Conservation (phyloP, 2,888 invertebrate species). For the Phyllotreta cruciferae region DNA sequence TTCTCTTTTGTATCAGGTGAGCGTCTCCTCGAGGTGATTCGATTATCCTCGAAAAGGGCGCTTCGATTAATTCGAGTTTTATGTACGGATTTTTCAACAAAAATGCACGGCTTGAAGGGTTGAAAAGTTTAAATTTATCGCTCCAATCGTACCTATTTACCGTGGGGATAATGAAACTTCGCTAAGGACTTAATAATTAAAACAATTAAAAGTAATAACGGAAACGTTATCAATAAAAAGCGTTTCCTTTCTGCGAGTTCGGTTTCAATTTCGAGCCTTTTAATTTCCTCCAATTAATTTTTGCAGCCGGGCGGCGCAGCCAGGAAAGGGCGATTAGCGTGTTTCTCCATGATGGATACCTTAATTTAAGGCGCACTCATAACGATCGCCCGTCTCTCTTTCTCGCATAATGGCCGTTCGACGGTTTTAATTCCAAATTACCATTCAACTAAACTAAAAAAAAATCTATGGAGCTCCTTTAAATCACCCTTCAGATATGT, state of each 20-base stretch:
- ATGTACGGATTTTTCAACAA: no score
- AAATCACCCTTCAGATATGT: no score
- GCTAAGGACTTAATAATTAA: background rate
- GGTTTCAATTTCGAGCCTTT: slow-evolving; percentile 29
- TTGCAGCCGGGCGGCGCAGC: slow-evolving; percentile 35
- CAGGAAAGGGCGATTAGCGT: slow-evolving; percentile 41
- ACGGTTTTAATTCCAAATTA: background rate
- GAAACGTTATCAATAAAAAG: slow-evolving; percentile 24
- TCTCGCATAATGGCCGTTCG: slow-evolving; percentile 17
- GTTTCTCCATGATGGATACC: slow-evolving; percentile 46
- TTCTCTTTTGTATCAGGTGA: slow-evolving; percentile 47
- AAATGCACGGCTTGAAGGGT: no score
- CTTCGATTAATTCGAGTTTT: no score
- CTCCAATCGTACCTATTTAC: no score
- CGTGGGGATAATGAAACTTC: no score
- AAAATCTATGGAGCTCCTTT: slow-evolving; percentile 58
- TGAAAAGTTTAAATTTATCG: no score
- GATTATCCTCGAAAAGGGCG: no score
- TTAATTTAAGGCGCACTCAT: slow-evolving; percentile 47
- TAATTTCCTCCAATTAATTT: slow-evolving; percentile 38
- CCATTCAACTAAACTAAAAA: background rate
- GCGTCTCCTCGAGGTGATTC: slow-evolving; percentile 13
- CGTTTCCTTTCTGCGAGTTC: slow-evolving; percentile 17
- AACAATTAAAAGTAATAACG: slow-evolving; percentile 20
- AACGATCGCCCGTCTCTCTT: slow-evolving; percentile 32